Base-by-base conservation (phyloP, 2,797 vertebrate species). In the Epinephelus malabaricus region DNA sequence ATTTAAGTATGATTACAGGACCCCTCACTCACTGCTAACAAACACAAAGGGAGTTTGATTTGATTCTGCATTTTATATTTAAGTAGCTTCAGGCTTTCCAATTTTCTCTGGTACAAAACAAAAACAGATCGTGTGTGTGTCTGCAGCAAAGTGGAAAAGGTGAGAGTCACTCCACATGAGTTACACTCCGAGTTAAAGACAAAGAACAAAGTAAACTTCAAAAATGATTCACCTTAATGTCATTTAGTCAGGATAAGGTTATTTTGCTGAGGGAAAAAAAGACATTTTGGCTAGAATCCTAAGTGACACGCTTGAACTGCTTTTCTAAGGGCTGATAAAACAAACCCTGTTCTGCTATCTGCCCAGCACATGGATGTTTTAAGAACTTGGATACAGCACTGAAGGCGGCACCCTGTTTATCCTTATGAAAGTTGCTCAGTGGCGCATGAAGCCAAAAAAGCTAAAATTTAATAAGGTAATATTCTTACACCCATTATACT, bases 31-130 rank as follows among this genome's bases (percentile, higher is more conserved):
- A 75, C 50, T 66, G 73, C 61, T 59, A 6, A n/a, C 54, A 82
- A 78, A 77, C 10, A 89, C 74, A 74, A 72, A 86, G 40, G 23
- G 55, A 86, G 69, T 70, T 68, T 83, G 67, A 89, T 87, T 84
- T 83, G 76, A 90, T 88, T 92, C 65, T 67, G 56, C 64, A 81
- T 85, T 91, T 89, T 60, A 74, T 86, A 89, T 90, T 80, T 66
- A 55, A 45, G 56, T 73, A 30, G 81, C 84, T 88, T 65, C 66
- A 71, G 89, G 83, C 81, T 73, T 74, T 90, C 21, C 62, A 75
- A 76, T 76, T 88, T 86, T 79, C 72, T 68, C 53, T 55, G 68
- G 23, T 40, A 17, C 34, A 69, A 86, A 84, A 81, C 38, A 79
- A 82, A 81, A 86, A 72, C 60, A 68, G 70, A 82, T 78, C 56